These are phyloP conservation scores for Silurus meridionalis DNA, from an alignment of 2,113 vertebrate species.

Conservation along the genomic window DNA sequence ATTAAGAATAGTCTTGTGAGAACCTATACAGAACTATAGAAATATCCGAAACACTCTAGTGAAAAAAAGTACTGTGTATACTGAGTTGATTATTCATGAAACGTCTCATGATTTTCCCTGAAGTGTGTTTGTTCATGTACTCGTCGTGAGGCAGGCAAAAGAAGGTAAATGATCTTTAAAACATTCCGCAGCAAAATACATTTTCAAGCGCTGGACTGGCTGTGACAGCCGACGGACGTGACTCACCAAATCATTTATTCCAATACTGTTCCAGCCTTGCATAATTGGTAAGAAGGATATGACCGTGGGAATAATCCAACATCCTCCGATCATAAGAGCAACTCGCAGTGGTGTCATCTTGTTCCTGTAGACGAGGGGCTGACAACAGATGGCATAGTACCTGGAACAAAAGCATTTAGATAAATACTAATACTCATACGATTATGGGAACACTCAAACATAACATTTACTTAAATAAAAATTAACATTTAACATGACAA, in stretches of 20 bases:
- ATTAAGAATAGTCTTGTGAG: conserved; percentile 12
- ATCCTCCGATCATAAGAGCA: conserved; percentile 92
- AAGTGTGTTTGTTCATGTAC: conserved; percentile 23
- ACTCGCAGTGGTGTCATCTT: conserved; percentile 97
- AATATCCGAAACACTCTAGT: conserved; percentile 18
- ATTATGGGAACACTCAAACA: neutral
- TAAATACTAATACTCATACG: neutral
- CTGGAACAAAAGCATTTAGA: conserved; percentile 61
- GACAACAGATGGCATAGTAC: conserved; percentile 99
- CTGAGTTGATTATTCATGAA: conserved; percentile 12
- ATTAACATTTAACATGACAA: too few relatives aligned
- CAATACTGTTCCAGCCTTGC: conserved; percentile 99
- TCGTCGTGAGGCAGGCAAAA: neutral
- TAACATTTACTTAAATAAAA: neutral
- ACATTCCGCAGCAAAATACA: neutral
- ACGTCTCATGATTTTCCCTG: conserved; percentile 15
- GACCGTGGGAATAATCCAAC: conserved; percentile 94
- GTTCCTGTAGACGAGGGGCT: conserved; percentile 95
- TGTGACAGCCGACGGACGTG: conserved; percentile 10
- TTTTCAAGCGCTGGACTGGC: conserved; percentile 30
- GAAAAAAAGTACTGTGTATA: conserved; percentile 11
- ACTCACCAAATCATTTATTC: conserved; percentile 91
- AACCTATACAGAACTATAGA: neutral
- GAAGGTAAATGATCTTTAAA: conserved; percentile 13
- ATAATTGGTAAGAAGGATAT: conserved; percentile 99